Percentiles rank a stretch among this genome's conserved stretches.
Evolutionary conservation across 1,140 invertebrate genomes (phyloP).

Genomic region (Cylas formicarius): DNA sequence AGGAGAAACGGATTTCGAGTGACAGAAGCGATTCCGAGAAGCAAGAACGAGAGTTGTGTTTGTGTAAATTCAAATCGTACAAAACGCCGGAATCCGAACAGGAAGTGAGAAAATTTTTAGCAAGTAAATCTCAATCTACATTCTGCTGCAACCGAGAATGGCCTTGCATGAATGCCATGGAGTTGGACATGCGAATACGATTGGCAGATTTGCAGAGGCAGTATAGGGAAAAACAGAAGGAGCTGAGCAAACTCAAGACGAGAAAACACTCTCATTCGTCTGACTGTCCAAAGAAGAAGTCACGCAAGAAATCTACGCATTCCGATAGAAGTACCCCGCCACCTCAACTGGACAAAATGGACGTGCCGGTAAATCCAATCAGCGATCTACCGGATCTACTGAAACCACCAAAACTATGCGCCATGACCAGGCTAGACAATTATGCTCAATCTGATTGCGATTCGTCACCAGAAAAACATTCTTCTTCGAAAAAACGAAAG

Average conservation of each 20-base stretch:
- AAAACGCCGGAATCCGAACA: constrained; percentile 44
- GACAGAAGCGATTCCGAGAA: constrained; percentile 17
- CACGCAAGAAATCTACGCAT: constrained; percentile 38
- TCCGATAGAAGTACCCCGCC: constrained; percentile 34
- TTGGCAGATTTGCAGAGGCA: constrained; percentile 72
- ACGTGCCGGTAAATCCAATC: constrained; percentile 23
- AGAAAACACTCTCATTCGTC: constrained; percentile 43
- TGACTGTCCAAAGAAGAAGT: constrained; percentile 39
- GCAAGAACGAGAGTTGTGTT: constrained; percentile 16
- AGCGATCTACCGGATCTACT: constrained; percentile 31
- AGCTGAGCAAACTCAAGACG: constrained; percentile 62
- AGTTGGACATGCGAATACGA: constrained; percentile 70
- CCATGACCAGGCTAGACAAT: constrained; percentile 18
- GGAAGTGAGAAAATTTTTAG: constrained; percentile 45
- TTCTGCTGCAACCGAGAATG: constrained; percentile 43
- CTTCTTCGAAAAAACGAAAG: constrained; percentile 74
- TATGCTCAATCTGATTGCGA: constrained; percentile 17
- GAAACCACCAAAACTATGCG: constrained; percentile 40
- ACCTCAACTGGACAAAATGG: constrained; percentile 39
- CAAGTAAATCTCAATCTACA: constrained; percentile 34
- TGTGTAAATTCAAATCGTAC: constrained; percentile 35
- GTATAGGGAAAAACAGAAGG: constrained; percentile 75
- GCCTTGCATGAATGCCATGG: constrained; percentile 63
- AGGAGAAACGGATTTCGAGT: constrained; percentile 11
- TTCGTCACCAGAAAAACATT: constrained; percentile 39